Evolutionary conservation across 2,888 invertebrate species (phyloP), one percentile per base, ranked within the genome.

Genomic region (Agriopis leucophaearia): DNA sequence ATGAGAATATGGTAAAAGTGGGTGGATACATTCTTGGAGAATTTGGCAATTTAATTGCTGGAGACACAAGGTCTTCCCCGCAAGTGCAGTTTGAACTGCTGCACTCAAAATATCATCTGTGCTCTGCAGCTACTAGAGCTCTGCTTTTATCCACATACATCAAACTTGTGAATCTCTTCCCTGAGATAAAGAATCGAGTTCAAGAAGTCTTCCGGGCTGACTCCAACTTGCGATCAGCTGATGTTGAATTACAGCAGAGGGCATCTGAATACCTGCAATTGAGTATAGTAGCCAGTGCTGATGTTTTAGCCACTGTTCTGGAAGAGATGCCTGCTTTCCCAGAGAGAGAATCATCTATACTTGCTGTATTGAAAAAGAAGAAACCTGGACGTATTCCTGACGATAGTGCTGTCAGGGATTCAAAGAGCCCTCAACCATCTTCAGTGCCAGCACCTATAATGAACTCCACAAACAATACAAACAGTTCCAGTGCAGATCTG

Each of bases 251-350:
- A 67, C 99, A 99, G 86, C 99, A 99, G 88, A 95, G 99, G 80
- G 99, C 99, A 62, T 98, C 99, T 69, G 99, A 99, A 94, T 99
- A 99, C 92, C 94, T 99, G 70, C 98, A 99, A 84, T 94, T 99
- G 71, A 99, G 99, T 88, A 98, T 98, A 83, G 97, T 99, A 71
- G 99, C 99, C 40, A 98, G 99, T 74, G 96, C 98, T 64, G 99
- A 99, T 95, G 99, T 99, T 67, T 94, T 99, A 95, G 99, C 99
- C 35, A 99, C 99, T 60, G 99, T 99, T 59, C 94, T 99, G 77
- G 99, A 99, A 95, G 99, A 99, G 94, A 99, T 99, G 99, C 99
- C 99, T 72, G 99, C 99, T 60, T 99, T 99, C 94, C 99, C 99
- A 6, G 99, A 99, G 92, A 95, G 99, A 76, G 99, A 99, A 92